Conservation (phyloP, 2,888 invertebrate species). For the Harpalus rubripes region DNA sequence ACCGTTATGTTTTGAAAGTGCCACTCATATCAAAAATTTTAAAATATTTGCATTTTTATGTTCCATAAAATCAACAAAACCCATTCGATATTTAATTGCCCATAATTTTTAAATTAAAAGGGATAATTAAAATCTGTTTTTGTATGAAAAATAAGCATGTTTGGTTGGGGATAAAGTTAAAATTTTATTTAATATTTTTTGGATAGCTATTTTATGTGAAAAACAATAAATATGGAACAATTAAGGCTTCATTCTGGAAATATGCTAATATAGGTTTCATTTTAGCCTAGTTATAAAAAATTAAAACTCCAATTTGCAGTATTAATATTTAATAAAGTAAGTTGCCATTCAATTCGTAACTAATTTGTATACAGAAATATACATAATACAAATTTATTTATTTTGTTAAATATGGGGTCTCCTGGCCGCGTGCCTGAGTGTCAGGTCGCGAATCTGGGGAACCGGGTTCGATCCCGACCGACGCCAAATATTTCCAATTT, state of each 20-base stretch:
- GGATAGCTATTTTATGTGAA: background rate
- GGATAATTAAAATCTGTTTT: slow-evolving; percentile 3
- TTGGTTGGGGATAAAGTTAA: background rate
- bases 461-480: no score
- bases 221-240: background rate
- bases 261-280: no score
- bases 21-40: background rate
- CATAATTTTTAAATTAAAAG: slow-evolving; percentile 4
- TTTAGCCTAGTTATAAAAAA: no score
- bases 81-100: background rate
- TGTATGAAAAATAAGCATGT: background rate
- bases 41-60: background rate
- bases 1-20: background rate
- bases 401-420: no score
- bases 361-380: no score
- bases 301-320: no score
- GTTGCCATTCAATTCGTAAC: no score
- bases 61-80: background rate
- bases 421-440: no score
- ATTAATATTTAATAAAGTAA: no score
- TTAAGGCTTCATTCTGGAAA: background rate
- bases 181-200: background rate
- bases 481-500: no score
- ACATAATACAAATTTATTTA: no score
- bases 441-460: no score